Evolutionary conservation across 2,888 invertebrate species (phyloP).

Genomic region (Sisyra nigra): DNA sequence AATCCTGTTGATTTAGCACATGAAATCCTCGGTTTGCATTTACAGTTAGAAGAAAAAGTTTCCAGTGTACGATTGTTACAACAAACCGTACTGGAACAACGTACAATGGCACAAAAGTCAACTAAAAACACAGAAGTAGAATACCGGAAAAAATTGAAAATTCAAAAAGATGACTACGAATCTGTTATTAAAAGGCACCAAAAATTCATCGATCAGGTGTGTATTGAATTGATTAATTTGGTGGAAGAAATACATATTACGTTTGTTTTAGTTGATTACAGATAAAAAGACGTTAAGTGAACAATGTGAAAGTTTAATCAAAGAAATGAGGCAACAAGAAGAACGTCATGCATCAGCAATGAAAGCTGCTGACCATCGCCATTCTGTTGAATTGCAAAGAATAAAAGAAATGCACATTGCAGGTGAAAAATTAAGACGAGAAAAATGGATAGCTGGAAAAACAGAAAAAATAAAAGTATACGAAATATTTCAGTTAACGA

Average conservation of each 20-base stretch:
- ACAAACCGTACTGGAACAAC: conserved; percentile 38
- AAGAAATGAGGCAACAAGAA: conserved; percentile 46
- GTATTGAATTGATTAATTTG: conserved; percentile 1
- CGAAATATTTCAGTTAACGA: background rate
- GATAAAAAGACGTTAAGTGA: conserved; percentile 67
- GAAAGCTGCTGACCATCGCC: conserved; percentile 55
- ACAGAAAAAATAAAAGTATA: conserved; percentile 70
- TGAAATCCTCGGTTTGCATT: conserved; percentile 38
- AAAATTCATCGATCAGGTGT: conserved; percentile 61
- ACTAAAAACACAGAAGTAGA: conserved; percentile 27
- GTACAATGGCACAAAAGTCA: conserved; percentile 29
- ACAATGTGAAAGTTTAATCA: conserved; percentile 51
- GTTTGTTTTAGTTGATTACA: conserved; percentile 40
- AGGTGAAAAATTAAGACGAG: conserved; percentile 56
- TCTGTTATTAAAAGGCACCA: conserved; percentile 60
- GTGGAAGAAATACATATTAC: conserved; percentile 2
- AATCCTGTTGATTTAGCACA: conserved; percentile 43
- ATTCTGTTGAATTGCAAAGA: conserved; percentile 56
- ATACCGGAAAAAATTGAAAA: conserved; percentile 30
- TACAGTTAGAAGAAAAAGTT: conserved; percentile 42
- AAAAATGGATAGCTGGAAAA: conserved; percentile 69
- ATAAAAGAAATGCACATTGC: conserved; percentile 61
- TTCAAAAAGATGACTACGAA: conserved; percentile 57
- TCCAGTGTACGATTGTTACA: conserved; percentile 41
- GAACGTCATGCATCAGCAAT: conserved; percentile 45